phyloP scores from a whole-genome alignment of 2,888 invertebrate species.

The Hedya salicella region DNA sequence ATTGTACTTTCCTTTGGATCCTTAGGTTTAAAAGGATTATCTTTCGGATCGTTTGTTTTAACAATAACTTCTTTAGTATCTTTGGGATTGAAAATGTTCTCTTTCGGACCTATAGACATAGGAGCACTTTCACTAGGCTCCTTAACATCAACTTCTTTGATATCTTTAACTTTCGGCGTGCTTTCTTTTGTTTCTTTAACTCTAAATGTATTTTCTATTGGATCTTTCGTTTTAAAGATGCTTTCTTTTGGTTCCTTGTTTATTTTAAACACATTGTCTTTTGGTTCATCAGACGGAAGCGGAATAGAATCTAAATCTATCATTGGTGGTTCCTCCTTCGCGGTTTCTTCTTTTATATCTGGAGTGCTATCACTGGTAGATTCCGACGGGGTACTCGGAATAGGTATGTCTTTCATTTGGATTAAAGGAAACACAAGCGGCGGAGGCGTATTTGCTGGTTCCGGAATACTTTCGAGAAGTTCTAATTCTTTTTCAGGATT shows the following conservation, averaged over 20 bases:
- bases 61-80: slow-evolving; percentile 14
- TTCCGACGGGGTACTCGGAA: slow-evolving; percentile 36
- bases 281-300: slow-evolving; percentile 36
- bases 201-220: slow-evolving; percentile 27
- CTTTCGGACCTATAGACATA: slow-evolving; percentile 20
- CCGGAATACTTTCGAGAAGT: slow-evolving; percentile 55
- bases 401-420: slow-evolving; percentile 41
- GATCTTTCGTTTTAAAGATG: slow-evolving; percentile 27
- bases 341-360: slow-evolving; percentile 31
- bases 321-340: slow-evolving; percentile 31
- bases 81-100: slow-evolving; percentile 29
- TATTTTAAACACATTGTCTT: slow-evolving; percentile 34
- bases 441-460: slow-evolving; percentile 67
- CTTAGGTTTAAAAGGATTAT: slow-evolving; percentile 13
- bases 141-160: slow-evolving; percentile 23
- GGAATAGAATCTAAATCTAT: slow-evolving; percentile 40
- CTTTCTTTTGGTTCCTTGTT: slow-evolving; percentile 33
- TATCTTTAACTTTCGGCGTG: slow-evolving; percentile 31
- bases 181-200: slow-evolving; percentile 34
- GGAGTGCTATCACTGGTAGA: slow-evolving; percentile 30
- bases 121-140: slow-evolving; percentile 8
- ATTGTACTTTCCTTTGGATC: slow-evolving; percentile 1
- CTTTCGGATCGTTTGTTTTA: slow-evolving; percentile 27
- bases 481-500: slow-evolving; percentile 46
- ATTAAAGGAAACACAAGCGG: slow-evolving; percentile 49